phyloP scores from a whole-genome alignment of 2,113 vertebrate genomes.

The Rhynchomys soricoides region DNA sequence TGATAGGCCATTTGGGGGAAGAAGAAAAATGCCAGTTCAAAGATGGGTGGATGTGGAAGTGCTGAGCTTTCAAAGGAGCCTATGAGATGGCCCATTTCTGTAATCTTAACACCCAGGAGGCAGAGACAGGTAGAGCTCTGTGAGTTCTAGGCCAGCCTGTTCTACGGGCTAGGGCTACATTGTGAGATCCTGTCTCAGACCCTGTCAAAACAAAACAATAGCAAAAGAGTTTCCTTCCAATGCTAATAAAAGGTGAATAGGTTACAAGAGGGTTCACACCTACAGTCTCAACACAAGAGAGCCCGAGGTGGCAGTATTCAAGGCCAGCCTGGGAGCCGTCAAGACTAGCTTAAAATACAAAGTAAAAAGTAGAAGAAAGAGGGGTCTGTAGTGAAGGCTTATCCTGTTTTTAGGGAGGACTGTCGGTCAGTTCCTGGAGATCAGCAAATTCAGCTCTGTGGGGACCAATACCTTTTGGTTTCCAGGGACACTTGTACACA shows the following conservation, averaged over 20 bases:
- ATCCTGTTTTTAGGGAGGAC: neutral
- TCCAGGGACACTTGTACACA: neutral
- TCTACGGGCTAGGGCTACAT: neutral
- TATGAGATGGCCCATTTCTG: neutral
- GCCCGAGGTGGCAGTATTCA: neutral
- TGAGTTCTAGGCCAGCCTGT: neutral
- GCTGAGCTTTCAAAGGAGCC: neutral
- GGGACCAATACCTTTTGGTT: neutral
- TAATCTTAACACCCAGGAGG: neutral
- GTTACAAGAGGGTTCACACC: neutral
- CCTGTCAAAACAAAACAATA: neutral
- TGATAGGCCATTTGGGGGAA: neutral
- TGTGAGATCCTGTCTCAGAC: neutral
- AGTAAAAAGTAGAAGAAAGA: neutral
- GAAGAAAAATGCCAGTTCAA: conserved; percentile 24
- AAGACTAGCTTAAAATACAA: neutral
- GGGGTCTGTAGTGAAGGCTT: too few relatives aligned
- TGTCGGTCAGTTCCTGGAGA: neutral
- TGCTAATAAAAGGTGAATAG: conserved; percentile 5
- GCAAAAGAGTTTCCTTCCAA: neutral
- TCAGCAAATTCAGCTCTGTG: neutral
- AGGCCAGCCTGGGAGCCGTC: neutral
- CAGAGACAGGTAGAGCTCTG: neutral
- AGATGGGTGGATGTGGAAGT: neutral
- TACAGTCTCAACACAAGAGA: neutral